Conservation (phyloP, 1,140 invertebrate species). For the Mesaphorura yosii region DNA sequence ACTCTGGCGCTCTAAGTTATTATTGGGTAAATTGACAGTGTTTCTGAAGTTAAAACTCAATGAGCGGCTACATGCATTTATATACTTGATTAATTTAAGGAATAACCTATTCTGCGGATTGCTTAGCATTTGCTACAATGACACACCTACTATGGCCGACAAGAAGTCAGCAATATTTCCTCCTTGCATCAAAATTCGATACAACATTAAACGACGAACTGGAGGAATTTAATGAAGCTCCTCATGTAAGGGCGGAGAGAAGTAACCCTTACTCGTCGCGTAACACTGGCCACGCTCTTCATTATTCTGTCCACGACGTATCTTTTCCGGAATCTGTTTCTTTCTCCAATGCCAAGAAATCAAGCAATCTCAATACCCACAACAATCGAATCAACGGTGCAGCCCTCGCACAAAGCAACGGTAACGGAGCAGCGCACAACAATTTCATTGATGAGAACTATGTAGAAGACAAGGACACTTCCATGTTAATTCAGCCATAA, state of each 20-base stretch:
- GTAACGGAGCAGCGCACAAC: too few species aligned
- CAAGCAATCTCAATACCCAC: too few species aligned
- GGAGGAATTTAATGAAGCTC: conserved; percentile 85
- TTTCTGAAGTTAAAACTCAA: conserved; percentile 6
- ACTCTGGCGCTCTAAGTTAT: conserved; percentile 87
- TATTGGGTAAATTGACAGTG: conserved; percentile 63
- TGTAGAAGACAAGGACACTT: too few species aligned
- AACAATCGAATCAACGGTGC: too few species aligned
- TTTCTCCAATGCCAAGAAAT: conserved; percentile 16
- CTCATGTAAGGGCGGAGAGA: too few species aligned
- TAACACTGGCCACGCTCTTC: conserved; percentile 11
- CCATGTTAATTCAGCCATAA: too few species aligned
- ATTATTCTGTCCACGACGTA: conserved; percentile 25
- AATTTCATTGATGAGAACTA: too few species aligned
- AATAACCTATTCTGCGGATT: conserved; percentile 86
- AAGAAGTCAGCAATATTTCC: conserved; percentile 75
- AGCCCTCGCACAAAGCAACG: too few species aligned
- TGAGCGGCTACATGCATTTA: conserved; percentile 12
- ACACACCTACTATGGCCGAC: conserved; percentile 87
- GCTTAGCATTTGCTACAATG: conserved; percentile 86
- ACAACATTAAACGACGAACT: conserved; percentile 65
- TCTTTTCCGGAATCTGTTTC: conserved; percentile 26
- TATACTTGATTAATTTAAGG: conserved; percentile 44
- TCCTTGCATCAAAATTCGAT: conserved; percentile 48
- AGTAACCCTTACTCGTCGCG: conserved; percentile 43